phyloP scores from a whole-genome alignment of 2,888 invertebrate species.

The Lithophane semibrunnea region DNA sequence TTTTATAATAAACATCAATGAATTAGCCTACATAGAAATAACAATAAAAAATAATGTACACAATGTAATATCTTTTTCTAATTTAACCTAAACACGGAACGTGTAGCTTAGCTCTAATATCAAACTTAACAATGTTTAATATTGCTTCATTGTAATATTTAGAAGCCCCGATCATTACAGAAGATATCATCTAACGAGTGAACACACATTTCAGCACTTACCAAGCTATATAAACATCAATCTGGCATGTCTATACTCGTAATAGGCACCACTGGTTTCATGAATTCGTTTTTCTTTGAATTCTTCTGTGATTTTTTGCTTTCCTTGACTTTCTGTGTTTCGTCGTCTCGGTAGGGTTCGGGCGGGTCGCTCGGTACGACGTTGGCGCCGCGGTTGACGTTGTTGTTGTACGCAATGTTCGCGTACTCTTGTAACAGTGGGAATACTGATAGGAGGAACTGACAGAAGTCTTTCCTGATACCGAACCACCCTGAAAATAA shows the following conservation, averaged over 20 bases:
- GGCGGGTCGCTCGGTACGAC: slow-evolving; percentile 81
- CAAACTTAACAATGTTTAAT: slow-evolving; percentile 86
- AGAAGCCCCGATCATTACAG: slow-evolving; percentile 75
- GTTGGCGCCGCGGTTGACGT: slow-evolving; percentile 80
- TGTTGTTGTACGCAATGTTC: slow-evolving; percentile 98
- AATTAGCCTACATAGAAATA: slow-evolving; percentile 65
- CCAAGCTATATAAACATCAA: slow-evolving; percentile 86
- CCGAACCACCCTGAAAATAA: slow-evolving; percentile 98
- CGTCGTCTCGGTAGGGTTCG: slow-evolving; percentile 88
- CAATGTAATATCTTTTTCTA: slow-evolving; percentile 65
- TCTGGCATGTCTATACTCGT: slow-evolving; percentile 97
- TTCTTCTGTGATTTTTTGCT: slow-evolving; percentile 92
- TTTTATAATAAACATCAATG: slow-evolving; percentile 53
- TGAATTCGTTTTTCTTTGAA: slow-evolving; percentile 94
- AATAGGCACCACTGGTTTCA: slow-evolving; percentile 97
- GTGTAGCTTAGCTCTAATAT: slow-evolving; percentile 75
- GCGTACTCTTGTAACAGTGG: slow-evolving; percentile 99
- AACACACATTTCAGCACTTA: slow-evolving; percentile 81
- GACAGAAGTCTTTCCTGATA: slow-evolving; percentile 98
- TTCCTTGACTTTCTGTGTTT: slow-evolving; percentile 86
- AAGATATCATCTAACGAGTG: slow-evolving; percentile 75
- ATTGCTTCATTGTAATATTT: slow-evolving; percentile 79
- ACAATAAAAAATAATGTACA: slow-evolving; percentile 67
- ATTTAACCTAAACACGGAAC: slow-evolving; percentile 70
- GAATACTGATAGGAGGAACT: slow-evolving; percentile 98